Evolutionary conservation across 2,888 invertebrate genomes (phyloP).

Genomic region (Sphaerophoria rueppellii): DNA sequence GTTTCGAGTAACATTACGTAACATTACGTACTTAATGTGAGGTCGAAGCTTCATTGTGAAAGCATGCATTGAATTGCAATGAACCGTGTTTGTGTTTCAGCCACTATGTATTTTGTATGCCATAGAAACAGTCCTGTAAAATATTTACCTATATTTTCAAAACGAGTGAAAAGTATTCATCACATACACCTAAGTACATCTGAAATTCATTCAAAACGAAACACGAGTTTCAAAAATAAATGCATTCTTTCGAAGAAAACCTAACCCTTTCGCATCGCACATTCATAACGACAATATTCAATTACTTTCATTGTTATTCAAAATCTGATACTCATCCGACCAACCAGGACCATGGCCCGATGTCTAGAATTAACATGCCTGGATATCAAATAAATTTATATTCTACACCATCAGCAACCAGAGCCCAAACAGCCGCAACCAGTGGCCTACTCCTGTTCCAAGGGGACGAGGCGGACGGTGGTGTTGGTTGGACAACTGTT

Average conservation of each 20-base stretch:
- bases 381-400: conserved; percentile 56
- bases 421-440: conserved; percentile 31
- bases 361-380: conserved; percentile 54
- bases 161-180: too few relatives aligned
- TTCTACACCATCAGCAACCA: conserved; percentile 40
- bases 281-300: conserved; percentile 55
- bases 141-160: too few relatives aligned
- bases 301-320: conserved; percentile 62
- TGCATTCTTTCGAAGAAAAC: conserved; percentile 17
- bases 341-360: conserved; percentile 48
- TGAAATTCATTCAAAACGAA: background rate
- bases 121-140: too few relatives aligned
- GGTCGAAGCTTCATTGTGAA: too few relatives aligned
- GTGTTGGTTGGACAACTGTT: background rate
- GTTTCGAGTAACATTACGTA: too few relatives aligned
- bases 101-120: too few relatives aligned
- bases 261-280: conserved; percentile 11
- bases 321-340: conserved; percentile 50
- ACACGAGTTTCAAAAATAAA: background rate
- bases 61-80: too few relatives aligned
- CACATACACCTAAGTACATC: too few relatives aligned
- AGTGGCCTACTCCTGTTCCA: too few relatives aligned
- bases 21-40: too few relatives aligned
- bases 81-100: too few relatives aligned
- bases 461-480: background rate